Conservation (phyloP, 1,140 invertebrate species). For the Holcopasites calliopsidis region DNA sequence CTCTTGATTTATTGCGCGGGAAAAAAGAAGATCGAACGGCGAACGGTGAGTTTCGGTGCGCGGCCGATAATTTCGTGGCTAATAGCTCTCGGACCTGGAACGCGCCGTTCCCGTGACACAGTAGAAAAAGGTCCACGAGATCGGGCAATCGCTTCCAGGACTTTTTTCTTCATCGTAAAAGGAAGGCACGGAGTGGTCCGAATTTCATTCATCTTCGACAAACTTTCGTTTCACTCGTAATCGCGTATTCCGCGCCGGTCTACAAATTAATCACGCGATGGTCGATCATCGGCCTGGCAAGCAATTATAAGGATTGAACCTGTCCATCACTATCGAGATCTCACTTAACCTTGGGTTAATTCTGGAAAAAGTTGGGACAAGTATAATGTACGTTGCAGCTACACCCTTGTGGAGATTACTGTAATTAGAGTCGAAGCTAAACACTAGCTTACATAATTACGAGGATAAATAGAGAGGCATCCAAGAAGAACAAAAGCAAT, state of each 20-base stretch:
- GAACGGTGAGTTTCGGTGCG: slow-evolving; percentile 2
- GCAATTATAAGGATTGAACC: slow-evolving; percentile 19
- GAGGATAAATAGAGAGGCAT: no score
- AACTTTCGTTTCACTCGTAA: neutral
- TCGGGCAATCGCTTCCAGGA: neutral
- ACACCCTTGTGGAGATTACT: neutral
- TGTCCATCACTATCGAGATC: slow-evolving; percentile 19
- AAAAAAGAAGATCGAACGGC: slow-evolving; percentile 22
- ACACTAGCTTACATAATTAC: slow-evolving; percentile 1
- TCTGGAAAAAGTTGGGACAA: neutral
- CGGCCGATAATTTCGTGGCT: slow-evolving; percentile 31
- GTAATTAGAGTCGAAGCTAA: neutral
- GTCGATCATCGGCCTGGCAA: neutral
- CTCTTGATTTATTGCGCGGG: slow-evolving; percentile 40
- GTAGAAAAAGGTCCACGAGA: neutral
- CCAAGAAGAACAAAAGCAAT: no score
- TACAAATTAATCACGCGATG: slow-evolving; percentile 11
- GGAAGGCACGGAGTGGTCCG: neutral
- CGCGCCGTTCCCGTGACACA: neutral
- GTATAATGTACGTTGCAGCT: neutral
- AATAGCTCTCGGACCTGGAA: slow-evolving; percentile 5
- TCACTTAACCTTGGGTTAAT: slow-evolving; percentile 7
- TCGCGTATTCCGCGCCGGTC: slow-evolving; percentile 1
- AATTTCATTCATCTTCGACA: neutral
- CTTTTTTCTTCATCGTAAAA: neutral